Conservation (phyloP, 2,113 vertebrate species). For the Phrynosoma blainvillii region DNA sequence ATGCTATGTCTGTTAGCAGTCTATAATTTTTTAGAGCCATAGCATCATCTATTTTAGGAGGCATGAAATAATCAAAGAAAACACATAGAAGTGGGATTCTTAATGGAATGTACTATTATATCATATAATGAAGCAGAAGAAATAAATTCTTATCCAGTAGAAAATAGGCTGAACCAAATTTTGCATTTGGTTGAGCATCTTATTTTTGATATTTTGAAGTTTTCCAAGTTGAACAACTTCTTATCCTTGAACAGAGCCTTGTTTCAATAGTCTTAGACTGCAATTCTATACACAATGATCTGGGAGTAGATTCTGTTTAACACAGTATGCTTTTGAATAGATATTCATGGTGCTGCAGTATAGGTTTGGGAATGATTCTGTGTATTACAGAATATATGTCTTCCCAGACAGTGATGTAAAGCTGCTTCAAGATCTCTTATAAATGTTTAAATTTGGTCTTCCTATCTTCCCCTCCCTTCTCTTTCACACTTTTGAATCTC, state of each 20-base stretch:
- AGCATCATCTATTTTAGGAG: background rate
- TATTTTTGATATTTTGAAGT: constrained; percentile 42
- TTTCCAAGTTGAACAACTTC: constrained; percentile 44
- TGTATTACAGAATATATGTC: constrained; percentile 24
- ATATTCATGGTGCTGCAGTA: background rate
- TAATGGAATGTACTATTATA: constrained; percentile 42
- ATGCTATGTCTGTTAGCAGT: background rate
- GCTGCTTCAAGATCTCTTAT: background rate
- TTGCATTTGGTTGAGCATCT: no score
- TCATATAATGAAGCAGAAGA: constrained; percentile 60
- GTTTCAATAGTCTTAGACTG: constrained; percentile 46
- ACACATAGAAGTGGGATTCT: constrained; percentile 45
- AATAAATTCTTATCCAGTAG: constrained; percentile 53
- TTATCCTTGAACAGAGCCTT: constrained; percentile 47
- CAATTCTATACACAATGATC: background rate
- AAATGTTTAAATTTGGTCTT: background rate
- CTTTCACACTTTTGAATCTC: background rate
- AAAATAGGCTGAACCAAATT: no score
- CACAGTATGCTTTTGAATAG: background rate
- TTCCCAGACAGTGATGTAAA: constrained; percentile 24
- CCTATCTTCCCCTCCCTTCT: background rate
- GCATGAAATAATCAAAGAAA: constrained; percentile 41
- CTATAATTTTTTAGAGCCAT: background rate
- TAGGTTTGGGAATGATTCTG: constrained; percentile 45
- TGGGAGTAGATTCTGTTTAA: background rate